Evolutionary conservation across 2,113 vertebrate genomes (phyloP), one percentile per base, ranked within the genome.

Genomic region (Megaceryle torquata): DNA sequence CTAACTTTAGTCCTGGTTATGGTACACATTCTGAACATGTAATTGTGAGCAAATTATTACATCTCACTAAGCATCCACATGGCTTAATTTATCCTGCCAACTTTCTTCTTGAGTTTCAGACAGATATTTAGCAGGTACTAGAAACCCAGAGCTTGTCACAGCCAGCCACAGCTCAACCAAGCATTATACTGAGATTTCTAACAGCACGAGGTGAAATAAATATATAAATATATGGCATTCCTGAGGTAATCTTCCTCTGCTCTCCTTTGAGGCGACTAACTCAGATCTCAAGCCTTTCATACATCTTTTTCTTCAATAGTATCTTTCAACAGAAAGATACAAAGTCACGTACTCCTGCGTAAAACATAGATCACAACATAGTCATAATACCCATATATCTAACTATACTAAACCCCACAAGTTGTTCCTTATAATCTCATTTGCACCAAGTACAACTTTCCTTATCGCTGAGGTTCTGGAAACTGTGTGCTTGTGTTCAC

Each of bases 401-500:
- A 41, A 29, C 25, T 14, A 7, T 5, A 22, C 15, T 18, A 68
- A 67, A 79, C 10, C 12, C 26, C 29, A 41, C 10, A 33, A 33
- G 25, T 43, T 22, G n/a, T 14, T 53, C 44, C 46, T 46, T 61
- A 46, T 1, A 15, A 84, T 4, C 10, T 18, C 31, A 28, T 50
- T 75, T 53, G 5, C 78, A 61, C 48, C 33, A 82, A 61, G 56
- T 50, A 44, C 6, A 21, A 4, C 20, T 75, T 70, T 54, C 57
- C 35, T 39, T 50, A 1, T 2, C 44, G 3, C 39, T 11, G 15
- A 4, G 56, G 4, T 31, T 80, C 64, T 54, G 48, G 24, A 79
- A 48, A 57, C 2, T 12, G 11, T 0, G 2, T 26, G 25, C 24
- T 63, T 6, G 1, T 3, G 8, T 19, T 70, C 4, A 4, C 50